A percentile compares a stretch with the other conserved stretches of the same genome.
Evolutionary conservation across 2,797 vertebrate species (phyloP).

Genomic region (Mormyrus proboscirostris): DNA sequence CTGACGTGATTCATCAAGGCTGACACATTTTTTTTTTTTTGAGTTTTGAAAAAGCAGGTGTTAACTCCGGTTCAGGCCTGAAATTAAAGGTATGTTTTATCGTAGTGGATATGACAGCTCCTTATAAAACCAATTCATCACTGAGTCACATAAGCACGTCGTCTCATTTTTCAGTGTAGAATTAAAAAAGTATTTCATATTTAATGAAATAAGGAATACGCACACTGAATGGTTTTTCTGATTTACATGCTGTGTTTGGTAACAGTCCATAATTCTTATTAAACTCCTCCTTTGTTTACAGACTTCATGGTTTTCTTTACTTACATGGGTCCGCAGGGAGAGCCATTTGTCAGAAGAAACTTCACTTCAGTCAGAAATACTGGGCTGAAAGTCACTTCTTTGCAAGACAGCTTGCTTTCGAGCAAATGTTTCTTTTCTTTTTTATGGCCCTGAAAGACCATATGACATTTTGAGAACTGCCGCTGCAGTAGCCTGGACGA

Average conservation of each 20-base stretch:
- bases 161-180: background rate
- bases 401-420: background rate
- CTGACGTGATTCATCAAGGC: background rate
- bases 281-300: background rate
- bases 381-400: background rate
- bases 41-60: background rate
- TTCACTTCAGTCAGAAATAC: background rate
- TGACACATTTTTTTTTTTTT: background rate
- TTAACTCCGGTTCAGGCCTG: background rate
- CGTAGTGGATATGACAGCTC: background rate
- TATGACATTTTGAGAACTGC: background rate
- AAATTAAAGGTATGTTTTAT: conserved; percentile 8
- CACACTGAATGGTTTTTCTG: background rate
- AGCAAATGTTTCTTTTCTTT: background rate
- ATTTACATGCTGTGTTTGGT: background rate
- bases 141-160: background rate
- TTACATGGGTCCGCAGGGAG: background rate
- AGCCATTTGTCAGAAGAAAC: background rate
- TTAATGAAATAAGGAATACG: background rate
- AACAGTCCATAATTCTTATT: background rate
- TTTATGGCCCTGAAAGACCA: background rate
- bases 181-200: background rate
- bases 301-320: background rate
- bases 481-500: background rate
- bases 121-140: conserved; percentile 3